phyloP scores from a whole-genome alignment of 2,888 invertebrate species.

The Dicyrtoma fusca region DNA sequence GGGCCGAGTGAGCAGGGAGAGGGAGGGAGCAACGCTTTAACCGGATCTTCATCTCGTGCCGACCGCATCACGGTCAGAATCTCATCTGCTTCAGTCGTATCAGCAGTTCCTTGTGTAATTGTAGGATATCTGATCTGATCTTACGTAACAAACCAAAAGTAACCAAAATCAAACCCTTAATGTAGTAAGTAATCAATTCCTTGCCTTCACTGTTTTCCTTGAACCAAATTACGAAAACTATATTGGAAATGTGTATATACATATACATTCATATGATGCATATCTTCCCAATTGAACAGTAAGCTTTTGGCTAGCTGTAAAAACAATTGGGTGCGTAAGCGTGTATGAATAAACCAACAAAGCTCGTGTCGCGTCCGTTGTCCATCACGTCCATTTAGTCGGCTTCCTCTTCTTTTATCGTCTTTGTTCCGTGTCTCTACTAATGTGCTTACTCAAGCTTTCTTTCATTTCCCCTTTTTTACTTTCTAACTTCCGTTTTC shows the following conservation, averaged over 20 bases:
- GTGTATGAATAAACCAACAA: too few species aligned
- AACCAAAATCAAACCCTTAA: constrained; percentile 11
- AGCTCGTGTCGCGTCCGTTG: not conserved
- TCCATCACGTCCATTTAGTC: constrained; percentile 6
- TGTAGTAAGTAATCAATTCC: constrained; percentile 12
- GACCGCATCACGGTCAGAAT: not conserved
- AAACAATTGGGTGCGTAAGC: not conserved
- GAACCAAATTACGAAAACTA: not conserved
- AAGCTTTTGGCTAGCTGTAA: not conserved
- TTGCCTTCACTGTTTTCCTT: not conserved
- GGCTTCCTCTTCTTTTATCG: constrained; percentile 14
- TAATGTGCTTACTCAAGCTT: not conserved
- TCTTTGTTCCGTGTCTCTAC: not conserved
- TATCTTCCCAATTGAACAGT: too few species aligned
- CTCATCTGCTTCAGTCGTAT: not conserved
- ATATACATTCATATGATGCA: too few species aligned
- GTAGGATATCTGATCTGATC: not conserved
- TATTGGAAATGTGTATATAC: not conserved
- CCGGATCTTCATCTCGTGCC: constrained; percentile 20
- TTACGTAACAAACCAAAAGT: not conserved
- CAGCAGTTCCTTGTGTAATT: too few species aligned
- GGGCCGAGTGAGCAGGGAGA: not conserved
- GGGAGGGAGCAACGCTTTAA: not conserved
- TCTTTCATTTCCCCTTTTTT: not conserved
- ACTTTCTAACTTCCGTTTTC: not conserved